A percentile compares a stretch with the other conserved stretches of the same genome.
phyloP scores from a whole-genome alignment of 2,797 vertebrate genomes.

The Microhierax caerulescens region DNA sequence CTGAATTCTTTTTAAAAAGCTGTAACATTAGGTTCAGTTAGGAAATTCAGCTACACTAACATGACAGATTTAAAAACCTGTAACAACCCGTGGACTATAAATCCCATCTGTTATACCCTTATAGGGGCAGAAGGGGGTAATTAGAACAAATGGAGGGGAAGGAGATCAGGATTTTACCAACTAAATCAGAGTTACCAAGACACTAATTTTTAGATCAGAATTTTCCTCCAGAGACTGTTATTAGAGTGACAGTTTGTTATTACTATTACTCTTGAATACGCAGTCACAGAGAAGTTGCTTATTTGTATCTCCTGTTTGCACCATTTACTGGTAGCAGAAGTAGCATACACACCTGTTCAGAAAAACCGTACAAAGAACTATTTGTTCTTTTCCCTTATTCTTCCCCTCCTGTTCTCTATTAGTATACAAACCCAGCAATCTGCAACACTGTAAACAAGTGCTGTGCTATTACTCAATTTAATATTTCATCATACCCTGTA shows the following conservation, averaged over 20 bases:
- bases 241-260: neutral
- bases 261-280: neutral
- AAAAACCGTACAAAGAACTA: slow-evolving; percentile 1
- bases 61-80: neutral
- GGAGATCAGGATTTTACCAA: neutral
- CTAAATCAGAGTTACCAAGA: neutral
- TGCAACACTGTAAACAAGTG: slow-evolving; percentile 35
- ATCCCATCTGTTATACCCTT: neutral
- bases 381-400: slow-evolving; percentile 11
- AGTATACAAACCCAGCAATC: neutral
- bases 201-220: neutral
- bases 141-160: neutral
- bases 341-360: fast-evolving
- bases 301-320: neutral
- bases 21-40: neutral
- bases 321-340: neutral
- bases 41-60: neutral
- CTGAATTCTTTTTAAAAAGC: neutral
- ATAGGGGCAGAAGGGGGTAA: neutral
- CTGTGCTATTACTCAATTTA: slow-evolving; percentile 23
- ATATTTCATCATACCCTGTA: slow-evolving; percentile 37
- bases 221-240: neutral
- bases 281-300: neutral
- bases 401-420: neutral
- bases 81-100: neutral